A percentile compares a stretch with the other conserved stretches of the same genome.
Evolutionary conservation across 1,140 invertebrate genomes (phyloP).

Genomic region (Atta texana): DNA sequence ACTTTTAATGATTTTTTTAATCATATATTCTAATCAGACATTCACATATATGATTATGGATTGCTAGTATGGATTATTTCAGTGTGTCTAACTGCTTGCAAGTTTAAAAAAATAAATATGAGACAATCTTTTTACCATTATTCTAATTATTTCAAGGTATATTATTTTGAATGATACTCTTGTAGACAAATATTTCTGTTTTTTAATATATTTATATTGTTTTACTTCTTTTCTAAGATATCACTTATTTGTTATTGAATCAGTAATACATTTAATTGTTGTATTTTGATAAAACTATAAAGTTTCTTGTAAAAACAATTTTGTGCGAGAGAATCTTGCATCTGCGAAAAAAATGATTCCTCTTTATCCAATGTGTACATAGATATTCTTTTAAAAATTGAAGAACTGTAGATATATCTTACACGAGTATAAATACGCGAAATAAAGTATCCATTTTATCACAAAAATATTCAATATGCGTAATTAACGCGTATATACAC

Average conservation of each 20-base stretch:
- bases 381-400: slow-evolving; percentile 44
- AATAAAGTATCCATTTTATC: slow-evolving; percentile 20
- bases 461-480: slow-evolving; percentile 25
- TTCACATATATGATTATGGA: not conserved
- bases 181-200: slow-evolving; percentile 1
- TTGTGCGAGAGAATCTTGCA: slow-evolving; percentile 36
- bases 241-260: not conserved
- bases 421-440: slow-evolving; percentile 19
- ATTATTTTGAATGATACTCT: not conserved
- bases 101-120: not conserved
- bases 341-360: slow-evolving; percentile 1
- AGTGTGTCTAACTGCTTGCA: not conserved
- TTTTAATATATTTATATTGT: not conserved
- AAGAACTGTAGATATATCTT: slow-evolving; percentile 32
- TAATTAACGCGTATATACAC: not conserved
- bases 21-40: not conserved
- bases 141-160: not conserved
- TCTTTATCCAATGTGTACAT: slow-evolving; percentile 24
- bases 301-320: slow-evolving; percentile 6
- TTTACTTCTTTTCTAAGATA: not conserved
- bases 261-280: not conserved
- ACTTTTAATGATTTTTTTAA: slow-evolving; percentile 3
- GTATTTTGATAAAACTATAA: not conserved
- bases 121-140: not conserved
- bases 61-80: not conserved